These are phyloP conservation scores for Bettongia penicillata DNA, from an alignment of 2,113 vertebrate species.

Conservation along the genomic window DNA sequence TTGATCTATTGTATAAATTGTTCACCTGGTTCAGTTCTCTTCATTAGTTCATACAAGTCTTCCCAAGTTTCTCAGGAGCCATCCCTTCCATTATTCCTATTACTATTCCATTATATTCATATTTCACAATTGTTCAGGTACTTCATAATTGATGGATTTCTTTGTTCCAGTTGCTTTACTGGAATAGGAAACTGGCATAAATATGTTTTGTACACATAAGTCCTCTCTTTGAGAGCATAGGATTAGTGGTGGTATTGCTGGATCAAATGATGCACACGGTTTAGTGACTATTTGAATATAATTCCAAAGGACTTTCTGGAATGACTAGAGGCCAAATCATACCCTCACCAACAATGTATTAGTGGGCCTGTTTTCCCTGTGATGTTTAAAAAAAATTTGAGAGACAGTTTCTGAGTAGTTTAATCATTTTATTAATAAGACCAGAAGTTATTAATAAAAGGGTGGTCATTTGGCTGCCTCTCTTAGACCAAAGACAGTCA, in stretches of 20 bases:
- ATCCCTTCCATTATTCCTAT: neutral
- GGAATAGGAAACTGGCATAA: neutral
- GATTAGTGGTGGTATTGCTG: neutral
- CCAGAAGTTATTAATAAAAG: too few species aligned
- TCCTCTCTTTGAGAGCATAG: neutral
- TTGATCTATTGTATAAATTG: neutral
- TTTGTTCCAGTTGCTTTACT: neutral
- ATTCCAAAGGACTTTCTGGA: neutral
- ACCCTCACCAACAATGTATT: neutral
- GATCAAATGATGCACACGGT: neutral
- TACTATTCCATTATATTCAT: neutral
- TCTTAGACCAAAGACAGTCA: too few species aligned
- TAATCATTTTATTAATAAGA: too few species aligned
- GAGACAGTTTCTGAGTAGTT: too few species aligned
- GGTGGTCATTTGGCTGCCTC: too few species aligned
- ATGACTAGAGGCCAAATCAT: neutral
- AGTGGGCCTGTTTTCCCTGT: neutral
- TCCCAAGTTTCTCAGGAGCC: neutral
- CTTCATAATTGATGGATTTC: neutral
- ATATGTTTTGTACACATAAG: neutral
- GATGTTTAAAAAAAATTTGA: too few species aligned
- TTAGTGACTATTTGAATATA: neutral
- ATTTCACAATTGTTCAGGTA: neutral
- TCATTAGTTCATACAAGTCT: neutral
- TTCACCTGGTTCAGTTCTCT: neutral